phyloP scores from a whole-genome alignment of 2,113 vertebrate genomes.

The Zosterops pallidus region DNA sequence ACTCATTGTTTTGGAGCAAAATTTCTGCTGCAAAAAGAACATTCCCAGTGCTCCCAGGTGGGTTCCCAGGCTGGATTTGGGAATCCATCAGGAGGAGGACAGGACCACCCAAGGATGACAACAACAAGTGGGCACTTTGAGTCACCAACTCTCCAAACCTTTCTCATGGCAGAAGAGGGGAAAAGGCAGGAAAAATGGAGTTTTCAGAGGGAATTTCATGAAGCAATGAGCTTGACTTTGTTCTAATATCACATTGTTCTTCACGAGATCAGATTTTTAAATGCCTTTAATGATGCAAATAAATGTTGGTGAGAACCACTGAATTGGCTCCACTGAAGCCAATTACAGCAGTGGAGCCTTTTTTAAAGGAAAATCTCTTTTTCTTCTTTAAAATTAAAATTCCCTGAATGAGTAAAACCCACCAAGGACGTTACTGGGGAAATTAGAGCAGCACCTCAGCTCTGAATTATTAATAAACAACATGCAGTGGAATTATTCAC shows the following conservation, averaged over 20 bases:
- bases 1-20: background rate
- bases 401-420: background rate
- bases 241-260: background rate
- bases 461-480: background rate
- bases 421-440: background rate
- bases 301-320: background rate
- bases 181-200: background rate
- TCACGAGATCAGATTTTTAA: background rate
- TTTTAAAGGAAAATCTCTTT: background rate
- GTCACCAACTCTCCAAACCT: background rate
- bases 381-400: background rate
- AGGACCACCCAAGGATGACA: background rate
- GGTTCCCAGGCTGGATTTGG: too few species aligned
- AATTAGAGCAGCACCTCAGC: background rate
- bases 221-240: background rate
- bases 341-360: background rate
- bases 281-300: background rate
- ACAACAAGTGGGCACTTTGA: accelerated
- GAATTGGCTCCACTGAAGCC: background rate
- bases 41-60: background rate
- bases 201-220: background rate
- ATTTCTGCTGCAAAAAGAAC: background rate
- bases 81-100: background rate
- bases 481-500: background rate
- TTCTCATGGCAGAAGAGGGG: background rate